Percentiles rank a stretch among this genome's conserved stretches.
Evolutionary conservation across 2,113 vertebrate genomes (phyloP).

Genomic region (Puntigrus tetrazona): DNA sequence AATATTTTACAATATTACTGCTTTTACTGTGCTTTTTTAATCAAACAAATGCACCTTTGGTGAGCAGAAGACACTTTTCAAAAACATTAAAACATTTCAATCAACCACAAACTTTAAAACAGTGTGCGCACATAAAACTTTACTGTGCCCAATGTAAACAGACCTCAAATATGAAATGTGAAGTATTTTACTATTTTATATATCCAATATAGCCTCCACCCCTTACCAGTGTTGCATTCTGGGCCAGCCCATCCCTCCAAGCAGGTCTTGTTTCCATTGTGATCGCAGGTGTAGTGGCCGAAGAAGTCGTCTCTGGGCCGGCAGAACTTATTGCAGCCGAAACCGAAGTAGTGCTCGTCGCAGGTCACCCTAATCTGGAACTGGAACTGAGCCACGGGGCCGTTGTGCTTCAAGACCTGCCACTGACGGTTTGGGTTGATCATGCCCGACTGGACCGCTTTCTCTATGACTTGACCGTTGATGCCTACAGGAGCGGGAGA

Average conservation of each 20-base stretch:
- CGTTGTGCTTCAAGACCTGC: slow-evolving; percentile 83
- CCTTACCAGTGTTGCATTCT: slow-evolving; percentile 84
- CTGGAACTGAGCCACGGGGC: slow-evolving; percentile 81
- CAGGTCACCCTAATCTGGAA: slow-evolving; percentile 88
- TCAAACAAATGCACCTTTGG: background rate
- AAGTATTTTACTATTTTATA: background rate
- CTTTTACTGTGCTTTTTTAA: background rate
- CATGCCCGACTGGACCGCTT: slow-evolving; percentile 87
- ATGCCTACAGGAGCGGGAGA: slow-evolving; percentile 65
- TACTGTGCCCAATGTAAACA: background rate
- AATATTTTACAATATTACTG: background rate
- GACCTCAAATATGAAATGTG: background rate
- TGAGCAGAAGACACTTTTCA: background rate
- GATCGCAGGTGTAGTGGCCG: slow-evolving; percentile 89
- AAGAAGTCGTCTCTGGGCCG: slow-evolving; percentile 91
- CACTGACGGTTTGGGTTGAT: slow-evolving; percentile 87
- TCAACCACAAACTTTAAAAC: background rate
- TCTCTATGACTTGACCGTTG: slow-evolving; percentile 80
- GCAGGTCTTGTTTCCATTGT: slow-evolving; percentile 92
- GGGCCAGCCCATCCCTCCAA: slow-evolving; percentile 89
- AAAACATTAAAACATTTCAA: background rate
- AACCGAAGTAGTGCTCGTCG: slow-evolving; percentile 89
- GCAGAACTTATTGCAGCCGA: slow-evolving; percentile 92
- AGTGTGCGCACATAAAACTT: background rate
- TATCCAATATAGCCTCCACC: background rate